phyloP scores from a whole-genome alignment of 2,797 vertebrate species.

The Neopelma chrysocephalum region DNA sequence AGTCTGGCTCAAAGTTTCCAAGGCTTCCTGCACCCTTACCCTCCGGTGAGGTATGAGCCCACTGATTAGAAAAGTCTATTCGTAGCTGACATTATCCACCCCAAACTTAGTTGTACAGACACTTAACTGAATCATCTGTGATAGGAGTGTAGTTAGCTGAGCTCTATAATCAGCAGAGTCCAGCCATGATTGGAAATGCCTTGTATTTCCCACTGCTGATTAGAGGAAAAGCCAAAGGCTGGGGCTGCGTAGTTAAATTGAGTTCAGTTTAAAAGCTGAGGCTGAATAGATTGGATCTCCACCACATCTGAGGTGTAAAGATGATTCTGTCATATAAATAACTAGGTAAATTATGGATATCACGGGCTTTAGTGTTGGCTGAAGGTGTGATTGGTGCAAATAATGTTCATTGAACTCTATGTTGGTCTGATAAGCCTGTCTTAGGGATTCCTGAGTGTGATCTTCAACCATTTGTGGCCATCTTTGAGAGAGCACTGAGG shows the following conservation, averaged over 20 bases:
- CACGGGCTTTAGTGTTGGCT: not conserved
- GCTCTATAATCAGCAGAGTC: conserved; percentile 19
- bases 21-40: not conserved
- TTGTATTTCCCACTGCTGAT: not conserved
- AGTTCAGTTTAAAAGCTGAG: not conserved
- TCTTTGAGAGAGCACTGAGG: not conserved
- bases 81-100: not conserved
- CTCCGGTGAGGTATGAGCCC: not conserved
- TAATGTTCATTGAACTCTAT: not conserved
- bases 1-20: not conserved
- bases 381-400: not conserved
- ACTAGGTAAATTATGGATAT: not conserved
- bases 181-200: conserved; percentile 24
- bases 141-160: not conserved
- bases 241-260: not conserved
- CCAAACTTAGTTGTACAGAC: not conserved
- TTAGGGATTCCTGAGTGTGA: not conserved
- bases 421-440: not conserved
- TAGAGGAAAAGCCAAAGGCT: not conserved
- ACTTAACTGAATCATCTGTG: conserved; percentile 11
- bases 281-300: not conserved
- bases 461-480: not conserved
- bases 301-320: not conserved
- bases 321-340: not conserved
- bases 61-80: conserved; percentile 4